Conservation (phyloP, 2,888 invertebrate species). For the Cheilosia impressa region DNA sequence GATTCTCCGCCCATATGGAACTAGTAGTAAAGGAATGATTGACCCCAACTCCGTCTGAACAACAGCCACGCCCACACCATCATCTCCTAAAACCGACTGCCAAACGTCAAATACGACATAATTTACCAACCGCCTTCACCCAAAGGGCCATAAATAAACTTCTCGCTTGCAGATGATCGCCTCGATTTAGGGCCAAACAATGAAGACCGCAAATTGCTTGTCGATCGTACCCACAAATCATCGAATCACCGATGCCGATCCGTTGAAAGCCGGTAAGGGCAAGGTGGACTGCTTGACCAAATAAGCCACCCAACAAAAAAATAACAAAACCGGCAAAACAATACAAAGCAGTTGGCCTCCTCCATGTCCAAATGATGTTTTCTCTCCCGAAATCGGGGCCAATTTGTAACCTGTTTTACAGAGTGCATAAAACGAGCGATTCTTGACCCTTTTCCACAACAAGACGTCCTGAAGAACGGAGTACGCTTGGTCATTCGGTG, state of each 20-base stretch:
- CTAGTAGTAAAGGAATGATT: conserved; percentile 19
- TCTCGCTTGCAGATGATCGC: conserved; percentile 51
- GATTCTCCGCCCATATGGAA: background rate
- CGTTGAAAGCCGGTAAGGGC: conserved; percentile 52
- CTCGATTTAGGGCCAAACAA: conserved; percentile 58
- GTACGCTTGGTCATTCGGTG: conserved; percentile 46
- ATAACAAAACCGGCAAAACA: background rate
- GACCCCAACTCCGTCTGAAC: conserved; percentile 6
- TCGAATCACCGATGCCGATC: conserved; percentile 1
- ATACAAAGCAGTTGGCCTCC: conserved; percentile 27
- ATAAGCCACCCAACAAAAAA: background rate
- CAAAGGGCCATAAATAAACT: conserved; percentile 51
- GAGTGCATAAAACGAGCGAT: conserved; percentile 7
- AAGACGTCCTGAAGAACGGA: conserved; percentile 37
- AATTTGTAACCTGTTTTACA: conserved; percentile 62
- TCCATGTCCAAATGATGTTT: conserved; percentile 51
- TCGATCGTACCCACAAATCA: conserved; percentile 65
- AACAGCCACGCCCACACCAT: background rate
- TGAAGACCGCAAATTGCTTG: conserved; percentile 61
- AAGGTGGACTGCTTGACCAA: conserved; percentile 37
- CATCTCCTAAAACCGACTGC: conserved; percentile 17
- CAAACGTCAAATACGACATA: conserved; percentile 10
- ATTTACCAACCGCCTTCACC: conserved; percentile 26
- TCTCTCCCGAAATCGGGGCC: conserved; percentile 47
- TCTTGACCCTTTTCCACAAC: conserved; percentile 26